Conservation (phyloP, 2,797 vertebrate genomes). For the Lemur catta region DNA sequence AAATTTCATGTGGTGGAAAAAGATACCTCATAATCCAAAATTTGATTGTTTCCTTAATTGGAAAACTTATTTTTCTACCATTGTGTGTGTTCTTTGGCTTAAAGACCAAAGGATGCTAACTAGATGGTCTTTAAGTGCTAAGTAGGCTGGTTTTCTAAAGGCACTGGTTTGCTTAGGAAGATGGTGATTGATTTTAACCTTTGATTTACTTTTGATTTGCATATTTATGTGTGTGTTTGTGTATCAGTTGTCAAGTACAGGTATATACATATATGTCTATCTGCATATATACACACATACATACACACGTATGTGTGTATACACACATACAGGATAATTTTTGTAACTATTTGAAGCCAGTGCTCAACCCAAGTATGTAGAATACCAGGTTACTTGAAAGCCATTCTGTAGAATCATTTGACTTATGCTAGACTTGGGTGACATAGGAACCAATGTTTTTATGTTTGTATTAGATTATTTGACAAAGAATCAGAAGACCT, state of each 20-base stretch:
- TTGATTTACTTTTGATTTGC: not conserved
- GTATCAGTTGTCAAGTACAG: not conserved
- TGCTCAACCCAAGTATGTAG: not conserved
- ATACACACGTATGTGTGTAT: accelerated
- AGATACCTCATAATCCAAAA: not conserved
- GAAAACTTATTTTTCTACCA: not conserved
- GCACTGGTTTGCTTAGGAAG: not conserved
- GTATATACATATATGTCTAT: not conserved
- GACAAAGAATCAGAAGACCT: not conserved
- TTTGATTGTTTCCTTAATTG: not conserved
- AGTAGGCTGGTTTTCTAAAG: not conserved
- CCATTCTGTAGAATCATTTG: not conserved
- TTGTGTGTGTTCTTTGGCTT: not conserved
- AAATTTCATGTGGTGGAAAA: not conserved
- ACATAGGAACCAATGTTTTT: not conserved
- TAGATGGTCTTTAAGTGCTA: not conserved
- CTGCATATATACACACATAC: accelerated
- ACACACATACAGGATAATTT: not conserved
- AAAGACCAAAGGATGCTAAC: not conserved
- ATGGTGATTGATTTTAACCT: not conserved
- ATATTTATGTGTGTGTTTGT: not conserved
- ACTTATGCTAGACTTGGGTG: not conserved
- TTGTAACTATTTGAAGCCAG: not conserved
- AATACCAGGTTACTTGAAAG: not conserved
- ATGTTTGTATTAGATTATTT: not conserved